Percentiles rank a stretch among this genome's conserved stretches.
phyloP scores from a whole-genome alignment of 2,113 vertebrate genomes.

The Tupaia chinensis region DNA sequence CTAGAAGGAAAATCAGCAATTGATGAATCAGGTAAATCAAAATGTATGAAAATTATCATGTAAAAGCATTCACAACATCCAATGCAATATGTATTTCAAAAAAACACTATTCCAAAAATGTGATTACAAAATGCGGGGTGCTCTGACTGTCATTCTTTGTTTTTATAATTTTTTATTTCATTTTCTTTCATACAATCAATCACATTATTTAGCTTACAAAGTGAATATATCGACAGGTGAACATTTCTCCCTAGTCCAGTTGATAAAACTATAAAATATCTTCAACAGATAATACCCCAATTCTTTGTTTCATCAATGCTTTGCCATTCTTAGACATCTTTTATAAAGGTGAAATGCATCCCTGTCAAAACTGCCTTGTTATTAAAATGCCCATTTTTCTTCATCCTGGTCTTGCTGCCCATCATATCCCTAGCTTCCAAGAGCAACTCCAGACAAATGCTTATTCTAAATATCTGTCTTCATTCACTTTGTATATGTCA shows the following conservation, averaged over 20 bases:
- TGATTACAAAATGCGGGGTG: neutral
- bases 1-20: constrained; percentile 90
- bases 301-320: too few relatives aligned
- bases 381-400: neutral
- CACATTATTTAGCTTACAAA: too few relatives aligned
- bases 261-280: too few relatives aligned
- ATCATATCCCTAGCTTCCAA: neutral
- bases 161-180: too few relatives aligned
- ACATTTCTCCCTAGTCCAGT: too few relatives aligned
- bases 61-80: neutral
- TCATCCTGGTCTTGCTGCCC: neutral
- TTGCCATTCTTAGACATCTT: neutral
- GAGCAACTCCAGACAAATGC: neutral
- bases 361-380: neutral
- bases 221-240: too few relatives aligned
- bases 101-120: neutral
- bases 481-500: neutral
- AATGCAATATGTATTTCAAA: neutral
- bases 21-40: constrained; percentile 88
- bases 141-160: too few relatives aligned
- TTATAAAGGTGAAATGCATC: neutral
- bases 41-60: neutral
- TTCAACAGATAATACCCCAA: too few relatives aligned
- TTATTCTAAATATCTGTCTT: neutral
- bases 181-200: too few relatives aligned